Evolutionary conservation across 2,113 vertebrate species (phyloP).

Genomic region (Burhinus oedicnemus): DNA sequence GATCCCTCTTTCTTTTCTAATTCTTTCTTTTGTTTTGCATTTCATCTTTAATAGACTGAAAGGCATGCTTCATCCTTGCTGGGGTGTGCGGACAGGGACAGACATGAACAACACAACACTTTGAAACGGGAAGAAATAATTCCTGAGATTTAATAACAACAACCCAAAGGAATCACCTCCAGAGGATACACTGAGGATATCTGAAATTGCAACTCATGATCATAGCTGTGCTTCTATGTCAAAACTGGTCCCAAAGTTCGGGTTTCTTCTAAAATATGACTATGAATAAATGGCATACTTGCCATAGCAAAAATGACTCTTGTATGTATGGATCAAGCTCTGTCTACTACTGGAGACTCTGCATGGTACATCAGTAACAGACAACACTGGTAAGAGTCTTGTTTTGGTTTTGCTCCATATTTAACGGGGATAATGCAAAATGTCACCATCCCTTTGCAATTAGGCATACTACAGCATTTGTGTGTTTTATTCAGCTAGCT

Average conservation of each 20-base stretch:
- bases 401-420: background rate
- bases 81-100: background rate
- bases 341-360: background rate
- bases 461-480: background rate
- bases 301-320: background rate
- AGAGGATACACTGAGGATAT: background rate
- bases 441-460: background rate
- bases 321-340: background rate
- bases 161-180: background rate
- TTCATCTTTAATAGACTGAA: background rate
- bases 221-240: background rate
- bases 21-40: background rate
- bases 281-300: background rate
- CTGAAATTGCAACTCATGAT: background rate
- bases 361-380: background rate
- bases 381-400: background rate
- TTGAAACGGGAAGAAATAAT: background rate
- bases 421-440: background rate
- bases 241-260: background rate
- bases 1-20: background rate
- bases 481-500: background rate
- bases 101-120: background rate
- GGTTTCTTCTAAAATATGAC: background rate
- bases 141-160: background rate
- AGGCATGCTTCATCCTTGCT: background rate